Base-by-base conservation (phyloP, 1,140 invertebrate genomes). In the Tetramorium parvispinum region DNA sequence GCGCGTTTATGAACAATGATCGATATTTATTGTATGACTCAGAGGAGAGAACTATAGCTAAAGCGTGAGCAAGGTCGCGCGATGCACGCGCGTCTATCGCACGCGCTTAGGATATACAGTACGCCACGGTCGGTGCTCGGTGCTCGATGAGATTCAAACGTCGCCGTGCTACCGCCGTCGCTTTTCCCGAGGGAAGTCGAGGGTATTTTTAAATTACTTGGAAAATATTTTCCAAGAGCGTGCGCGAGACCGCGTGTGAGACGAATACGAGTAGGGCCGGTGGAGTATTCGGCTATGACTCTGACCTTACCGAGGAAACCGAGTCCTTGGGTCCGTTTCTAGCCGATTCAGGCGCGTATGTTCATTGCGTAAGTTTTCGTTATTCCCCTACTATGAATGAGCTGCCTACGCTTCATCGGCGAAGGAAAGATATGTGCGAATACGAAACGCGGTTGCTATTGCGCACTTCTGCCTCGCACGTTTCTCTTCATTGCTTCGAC, bases 1-100 rank as follows among this genome's bases (percentile, higher is more conserved):
- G 43, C 53, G 43, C 66, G 53, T 86, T 90, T 89, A 83, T 86
- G 85, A 76, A 87, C 86, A 91, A 93, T 91, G 92, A 93, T 94
- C 93, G 93, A 94, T 94, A 94, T 94, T 93, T 92, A 89, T 92
- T 89, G 78, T 85, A 76, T 94, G 93, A 94, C 82, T 94, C 92
- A 94, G 59, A 83, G 37, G 82, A 86, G 81, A 88, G 73, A 66
- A 85, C 87, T 91, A 86, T 86, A 90, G 91, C 85, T 89, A 63
- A 32, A 63, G 55, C 76, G 40, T 83, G 40, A 88, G 83, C 89
- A 94, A 93, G 92, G 93, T 91, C 92, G 89, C 68, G 51, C 59
- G 82, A 61, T 91, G 68, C 85, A 89, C 61, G 77, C 87, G 77
- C 87, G 89, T 92, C 85, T 83, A 55, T 78, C 51, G 83, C 85